Evolutionary conservation across 2,113 vertebrate species (phyloP).

Genomic region (Petromus typicus): DNA sequence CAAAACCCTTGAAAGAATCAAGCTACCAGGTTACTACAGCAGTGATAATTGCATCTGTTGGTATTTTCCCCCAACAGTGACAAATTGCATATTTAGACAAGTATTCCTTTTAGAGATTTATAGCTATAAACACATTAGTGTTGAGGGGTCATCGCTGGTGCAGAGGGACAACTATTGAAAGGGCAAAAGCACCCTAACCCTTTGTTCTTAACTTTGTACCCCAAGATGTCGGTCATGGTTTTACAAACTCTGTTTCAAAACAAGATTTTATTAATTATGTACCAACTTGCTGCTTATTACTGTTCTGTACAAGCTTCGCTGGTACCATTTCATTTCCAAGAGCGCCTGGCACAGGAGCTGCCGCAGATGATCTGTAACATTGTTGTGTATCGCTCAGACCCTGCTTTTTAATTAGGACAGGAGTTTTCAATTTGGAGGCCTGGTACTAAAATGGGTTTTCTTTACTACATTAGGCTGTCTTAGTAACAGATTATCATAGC

Average conservation of each 20-base stretch:
- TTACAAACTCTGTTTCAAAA: constrained; percentile 19
- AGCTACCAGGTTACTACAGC: background rate
- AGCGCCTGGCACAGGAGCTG: background rate
- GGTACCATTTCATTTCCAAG: background rate
- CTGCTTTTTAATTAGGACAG: constrained; percentile 42
- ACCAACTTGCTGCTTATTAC: background rate
- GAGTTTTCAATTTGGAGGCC: constrained; percentile 59
- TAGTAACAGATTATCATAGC: constrained; percentile 20
- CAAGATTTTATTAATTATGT: background rate
- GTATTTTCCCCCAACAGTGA: background rate
- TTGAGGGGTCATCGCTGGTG: background rate
- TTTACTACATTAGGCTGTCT: constrained; percentile 54
- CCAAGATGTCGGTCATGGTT: background rate
- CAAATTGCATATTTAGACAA: background rate
- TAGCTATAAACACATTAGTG: background rate
- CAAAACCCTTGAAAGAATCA: background rate
- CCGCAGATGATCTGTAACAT: constrained; percentile 1
- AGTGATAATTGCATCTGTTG: background rate
- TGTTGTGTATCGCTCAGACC: background rate
- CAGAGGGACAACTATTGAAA: background rate
- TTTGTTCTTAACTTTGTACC: background rate
- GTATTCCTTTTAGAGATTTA: background rate
- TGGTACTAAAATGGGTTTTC: constrained; percentile 56
- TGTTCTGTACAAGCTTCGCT: background rate
- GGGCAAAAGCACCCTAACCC: background rate